Evolutionary conservation across 2,888 invertebrate genomes (phyloP).

Genomic region (Lottia scabra): DNA sequence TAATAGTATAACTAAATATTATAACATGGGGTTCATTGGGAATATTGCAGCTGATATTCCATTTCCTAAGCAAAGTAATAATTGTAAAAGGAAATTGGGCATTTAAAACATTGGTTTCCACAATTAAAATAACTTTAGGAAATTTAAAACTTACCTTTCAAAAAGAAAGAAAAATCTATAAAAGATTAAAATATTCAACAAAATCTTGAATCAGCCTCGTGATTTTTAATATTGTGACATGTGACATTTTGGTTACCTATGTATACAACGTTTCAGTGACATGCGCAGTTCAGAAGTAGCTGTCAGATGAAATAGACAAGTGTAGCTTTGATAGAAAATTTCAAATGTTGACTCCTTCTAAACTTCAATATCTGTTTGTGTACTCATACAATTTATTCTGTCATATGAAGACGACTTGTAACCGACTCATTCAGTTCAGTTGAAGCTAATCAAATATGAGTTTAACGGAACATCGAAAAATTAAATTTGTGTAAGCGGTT

Average conservation of each 20-base stretch:
- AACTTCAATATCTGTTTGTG: not conserved
- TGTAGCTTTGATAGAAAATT: not conserved
- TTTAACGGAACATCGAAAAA: not conserved
- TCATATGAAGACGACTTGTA: slow-evolving; percentile 4
- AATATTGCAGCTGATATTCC: no score
- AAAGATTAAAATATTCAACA: no score
- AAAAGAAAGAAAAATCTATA: no score
- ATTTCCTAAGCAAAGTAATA: no score
- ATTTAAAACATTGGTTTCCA: no score
- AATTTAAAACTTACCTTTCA: no score
- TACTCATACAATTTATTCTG: not conserved
- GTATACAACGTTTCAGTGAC: not conserved
- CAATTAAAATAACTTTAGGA: no score
- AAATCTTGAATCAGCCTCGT: not conserved
- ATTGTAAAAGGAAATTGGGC: no score
- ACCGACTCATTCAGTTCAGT: not conserved
- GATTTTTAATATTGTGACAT: not conserved
- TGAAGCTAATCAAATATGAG: slow-evolving; percentile 2
- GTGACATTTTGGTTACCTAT: not conserved
- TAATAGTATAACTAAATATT: no score
- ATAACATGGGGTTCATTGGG: no score
- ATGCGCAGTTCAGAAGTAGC: not conserved
- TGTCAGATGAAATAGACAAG: not conserved
- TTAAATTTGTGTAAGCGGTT: slow-evolving; percentile 3
- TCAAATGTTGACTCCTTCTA: not conserved